Evolutionary conservation across 2,797 vertebrate genomes (phyloP).

Genomic region (Anabacerthia variegaticeps): DNA sequence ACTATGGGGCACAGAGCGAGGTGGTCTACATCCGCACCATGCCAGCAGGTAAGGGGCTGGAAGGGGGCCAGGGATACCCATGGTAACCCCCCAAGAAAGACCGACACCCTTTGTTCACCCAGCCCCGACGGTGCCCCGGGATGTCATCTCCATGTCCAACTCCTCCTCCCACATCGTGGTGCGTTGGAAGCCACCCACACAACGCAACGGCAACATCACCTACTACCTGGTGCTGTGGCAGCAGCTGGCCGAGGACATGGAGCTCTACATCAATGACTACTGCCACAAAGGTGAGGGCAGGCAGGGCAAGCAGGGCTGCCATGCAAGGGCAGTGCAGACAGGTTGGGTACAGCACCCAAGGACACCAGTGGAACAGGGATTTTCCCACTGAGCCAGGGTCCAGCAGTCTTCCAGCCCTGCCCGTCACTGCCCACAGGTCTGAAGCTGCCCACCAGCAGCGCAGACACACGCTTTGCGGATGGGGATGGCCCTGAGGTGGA

Average conservation of each 20-base stretch:
- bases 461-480: slow-evolving; percentile 72
- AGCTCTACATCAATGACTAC: slow-evolving; percentile 80
- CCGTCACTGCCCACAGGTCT: slow-evolving; percentile 42
- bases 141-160: slow-evolving; percentile 81
- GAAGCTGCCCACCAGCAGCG: slow-evolving; percentile 79
- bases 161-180: slow-evolving; percentile 81
- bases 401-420: background rate
- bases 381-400: accelerated
- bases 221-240: slow-evolving; percentile 84
- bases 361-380: accelerated
- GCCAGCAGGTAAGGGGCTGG: slow-evolving; percentile 72
- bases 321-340: background rate
- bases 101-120: background rate
- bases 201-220: slow-evolving; percentile 79
- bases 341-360: accelerated
- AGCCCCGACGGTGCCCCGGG: slow-evolving; percentile 80
- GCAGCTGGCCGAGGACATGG: slow-evolving; percentile 77
- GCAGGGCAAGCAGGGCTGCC: background rate
- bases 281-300: slow-evolving; percentile 77
- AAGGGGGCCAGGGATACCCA: accelerated
- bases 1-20: slow-evolving; percentile 81
- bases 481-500: slow-evolving; percentile 47
- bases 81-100: accelerated
- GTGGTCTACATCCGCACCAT: slow-evolving; percentile 80
- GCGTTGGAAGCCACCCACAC: slow-evolving; percentile 80